These are phyloP conservation scores for Propithecus deckenii DNA, from an alignment of 2,797 vertebrate genomes.

Conservation along the genomic window DNA sequence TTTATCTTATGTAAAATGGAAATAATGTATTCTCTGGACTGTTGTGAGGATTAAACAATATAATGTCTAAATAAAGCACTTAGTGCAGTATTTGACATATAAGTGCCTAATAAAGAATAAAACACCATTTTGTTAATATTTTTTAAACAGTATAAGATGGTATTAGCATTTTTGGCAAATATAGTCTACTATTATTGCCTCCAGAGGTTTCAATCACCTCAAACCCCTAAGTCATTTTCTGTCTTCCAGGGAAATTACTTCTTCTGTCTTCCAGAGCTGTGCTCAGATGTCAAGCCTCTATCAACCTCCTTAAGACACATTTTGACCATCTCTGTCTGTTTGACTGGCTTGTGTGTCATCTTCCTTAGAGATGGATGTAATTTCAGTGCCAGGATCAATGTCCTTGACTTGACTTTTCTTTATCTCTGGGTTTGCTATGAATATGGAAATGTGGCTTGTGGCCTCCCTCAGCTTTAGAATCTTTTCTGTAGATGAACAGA, in stretches of 20 bases:
- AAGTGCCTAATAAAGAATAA: constrained; percentile 10
- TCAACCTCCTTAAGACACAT: constrained; percentile 69
- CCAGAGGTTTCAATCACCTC: constrained; percentile 37
- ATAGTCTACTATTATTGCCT: not conserved
- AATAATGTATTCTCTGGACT: not conserved
- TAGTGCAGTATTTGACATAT: not conserved
- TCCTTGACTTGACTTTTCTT: constrained; percentile 73
- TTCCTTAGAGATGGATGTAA: constrained; percentile 65
- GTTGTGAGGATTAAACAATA: constrained; percentile 30
- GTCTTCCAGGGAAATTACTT: constrained; percentile 61
- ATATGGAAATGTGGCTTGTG: constrained; percentile 67
- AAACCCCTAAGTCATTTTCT: constrained; percentile 61
- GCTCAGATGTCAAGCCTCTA: constrained; percentile 61
- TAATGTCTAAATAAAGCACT: constrained; percentile 23
- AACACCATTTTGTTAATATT: constrained; percentile 38
- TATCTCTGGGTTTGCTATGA: constrained; percentile 60
- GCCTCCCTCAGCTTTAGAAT: constrained; percentile 18
- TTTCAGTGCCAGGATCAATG: constrained; percentile 60
- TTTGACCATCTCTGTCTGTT: constrained; percentile 73
- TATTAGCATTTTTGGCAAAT: constrained; percentile 40
- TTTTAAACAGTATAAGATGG: not conserved
- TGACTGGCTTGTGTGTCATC: constrained; percentile 67
- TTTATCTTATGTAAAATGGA: not conserved
- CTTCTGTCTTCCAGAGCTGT: constrained; percentile 43
- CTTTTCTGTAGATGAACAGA: constrained; percentile 39